phyloP scores from a whole-genome alignment of 1,140 invertebrate genomes.

The Euwallacea fornicatus region DNA sequence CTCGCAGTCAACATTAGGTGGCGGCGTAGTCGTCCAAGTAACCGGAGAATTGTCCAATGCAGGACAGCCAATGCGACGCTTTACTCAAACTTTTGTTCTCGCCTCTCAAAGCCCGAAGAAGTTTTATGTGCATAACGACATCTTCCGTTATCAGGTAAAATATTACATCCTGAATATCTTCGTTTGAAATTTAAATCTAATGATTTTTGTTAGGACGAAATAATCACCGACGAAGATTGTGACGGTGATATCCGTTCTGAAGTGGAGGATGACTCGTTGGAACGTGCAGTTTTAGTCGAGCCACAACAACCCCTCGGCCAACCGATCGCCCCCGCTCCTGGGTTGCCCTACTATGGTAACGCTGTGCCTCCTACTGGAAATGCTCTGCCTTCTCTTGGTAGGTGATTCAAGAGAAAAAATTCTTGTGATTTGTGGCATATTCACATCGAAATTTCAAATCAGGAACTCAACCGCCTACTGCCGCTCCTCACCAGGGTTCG shows the following conservation, averaged over 20 bases:
- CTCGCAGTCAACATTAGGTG: slow-evolving; percentile 83
- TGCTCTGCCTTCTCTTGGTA: slow-evolving; percentile 17
- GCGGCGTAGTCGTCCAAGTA: slow-evolving; percentile 96
- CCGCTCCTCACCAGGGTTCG: background rate
- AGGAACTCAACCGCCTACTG: slow-evolving; percentile 15
- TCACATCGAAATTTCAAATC: background rate
- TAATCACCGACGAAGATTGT: slow-evolving; percentile 77
- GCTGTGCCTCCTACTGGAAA: slow-evolving; percentile 21
- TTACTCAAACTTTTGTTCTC: slow-evolving; percentile 97
- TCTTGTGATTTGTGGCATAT: too few relatives aligned
- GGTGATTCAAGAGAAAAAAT: too few relatives aligned
- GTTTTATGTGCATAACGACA: slow-evolving; percentile 98
- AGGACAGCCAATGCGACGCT: slow-evolving; percentile 93
- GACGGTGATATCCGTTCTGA: slow-evolving; percentile 62
- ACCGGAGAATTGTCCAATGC: slow-evolving; percentile 95
- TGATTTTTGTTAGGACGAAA: slow-evolving; percentile 62
- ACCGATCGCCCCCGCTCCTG: slow-evolving; percentile 44
- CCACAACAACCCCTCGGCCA: slow-evolving; percentile 18
- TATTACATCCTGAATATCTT: background rate
- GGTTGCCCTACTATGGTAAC: slow-evolving; percentile 23
- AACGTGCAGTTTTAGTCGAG: slow-evolving; percentile 42
- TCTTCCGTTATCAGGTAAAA: slow-evolving; percentile 91
- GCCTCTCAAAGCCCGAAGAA: slow-evolving; percentile 93
- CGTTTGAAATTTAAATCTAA: background rate
- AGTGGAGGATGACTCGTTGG: slow-evolving; percentile 64